Evolutionary conservation across 2,113 vertebrate genomes (phyloP).

Genomic region (Anoplopoma fimbria): DNA sequence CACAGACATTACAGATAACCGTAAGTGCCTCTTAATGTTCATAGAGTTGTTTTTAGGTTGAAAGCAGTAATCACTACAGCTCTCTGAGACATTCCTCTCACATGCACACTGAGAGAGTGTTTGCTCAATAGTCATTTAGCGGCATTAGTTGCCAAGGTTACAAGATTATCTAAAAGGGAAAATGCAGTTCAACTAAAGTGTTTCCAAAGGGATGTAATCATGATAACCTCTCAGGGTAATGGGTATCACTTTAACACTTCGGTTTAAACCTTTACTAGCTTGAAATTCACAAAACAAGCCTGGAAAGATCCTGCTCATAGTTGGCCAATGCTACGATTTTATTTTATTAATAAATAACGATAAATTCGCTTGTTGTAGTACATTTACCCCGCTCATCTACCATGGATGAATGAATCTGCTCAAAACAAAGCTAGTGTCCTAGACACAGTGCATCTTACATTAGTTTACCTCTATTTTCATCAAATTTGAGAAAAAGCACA

Average conservation of each 20-base stretch:
- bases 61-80: slow-evolving; percentile 13
- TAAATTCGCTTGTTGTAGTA: no score
- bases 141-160: slow-evolving; percentile 38
- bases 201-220: not conserved
- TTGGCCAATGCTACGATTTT: no score
- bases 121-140: slow-evolving; percentile 8
- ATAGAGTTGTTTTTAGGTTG: slow-evolving; percentile 23
- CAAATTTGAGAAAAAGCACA: no score
- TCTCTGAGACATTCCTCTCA: slow-evolving; percentile 7
- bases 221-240: not conserved
- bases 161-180: slow-evolving; percentile 5
- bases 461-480: no score
- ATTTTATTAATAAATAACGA: no score
- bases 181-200: not conserved
- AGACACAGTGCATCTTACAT: not conserved
- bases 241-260: no score
- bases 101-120: not conserved
- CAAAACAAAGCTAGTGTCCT: not conserved
- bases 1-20: not conserved
- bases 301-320: no score
- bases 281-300: no score
- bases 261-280: no score
- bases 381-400: not conserved
- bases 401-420: not conserved
- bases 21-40: slow-evolving; percentile 30